phyloP scores from a whole-genome alignment of 2,888 invertebrate species.

The Volucella bombylans region DNA sequence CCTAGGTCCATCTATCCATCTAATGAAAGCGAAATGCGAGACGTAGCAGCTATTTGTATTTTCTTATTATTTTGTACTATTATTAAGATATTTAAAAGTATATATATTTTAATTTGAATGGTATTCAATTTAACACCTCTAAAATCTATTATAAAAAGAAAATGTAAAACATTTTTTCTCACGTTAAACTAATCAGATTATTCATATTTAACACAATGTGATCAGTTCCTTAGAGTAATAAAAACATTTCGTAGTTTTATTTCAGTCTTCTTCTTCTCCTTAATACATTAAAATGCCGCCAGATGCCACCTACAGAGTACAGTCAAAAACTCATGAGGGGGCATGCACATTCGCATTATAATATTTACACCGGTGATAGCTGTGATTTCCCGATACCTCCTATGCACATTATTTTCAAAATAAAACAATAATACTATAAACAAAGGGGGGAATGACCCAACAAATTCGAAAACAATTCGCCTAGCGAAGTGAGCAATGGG shows the following conservation, averaged over 20 bases:
- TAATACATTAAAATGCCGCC: not conserved
- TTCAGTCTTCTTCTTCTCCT: not conserved
- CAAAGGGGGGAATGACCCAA: too few species aligned
- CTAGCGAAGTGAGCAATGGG: too few species aligned
- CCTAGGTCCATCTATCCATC: too few species aligned
- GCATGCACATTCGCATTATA: constrained; percentile 8
- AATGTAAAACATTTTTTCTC: not conserved
- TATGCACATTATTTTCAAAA: too few species aligned
- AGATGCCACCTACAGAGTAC: constrained; percentile 10
- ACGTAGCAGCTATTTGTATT: too few species aligned
- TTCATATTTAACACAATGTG: not conserved
- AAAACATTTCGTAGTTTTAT: not conserved
- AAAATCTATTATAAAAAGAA: constrained; percentile 5
- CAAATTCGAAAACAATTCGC: too few species aligned
- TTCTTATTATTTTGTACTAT: too few species aligned
- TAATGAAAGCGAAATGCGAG: too few species aligned
- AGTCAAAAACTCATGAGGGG: constrained; percentile 2
- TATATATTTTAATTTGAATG: too few species aligned
- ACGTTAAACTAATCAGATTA: not conserved
- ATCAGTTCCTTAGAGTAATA: not conserved
- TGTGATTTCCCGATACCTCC: too few species aligned
- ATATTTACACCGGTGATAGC: constrained; percentile 35
- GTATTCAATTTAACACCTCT: not conserved
- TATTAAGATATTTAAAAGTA: too few species aligned
- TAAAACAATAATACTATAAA: too few species aligned